Base-by-base conservation (phyloP, 1,140 invertebrate species). In the Pentalonia nigronervosa region DNA sequence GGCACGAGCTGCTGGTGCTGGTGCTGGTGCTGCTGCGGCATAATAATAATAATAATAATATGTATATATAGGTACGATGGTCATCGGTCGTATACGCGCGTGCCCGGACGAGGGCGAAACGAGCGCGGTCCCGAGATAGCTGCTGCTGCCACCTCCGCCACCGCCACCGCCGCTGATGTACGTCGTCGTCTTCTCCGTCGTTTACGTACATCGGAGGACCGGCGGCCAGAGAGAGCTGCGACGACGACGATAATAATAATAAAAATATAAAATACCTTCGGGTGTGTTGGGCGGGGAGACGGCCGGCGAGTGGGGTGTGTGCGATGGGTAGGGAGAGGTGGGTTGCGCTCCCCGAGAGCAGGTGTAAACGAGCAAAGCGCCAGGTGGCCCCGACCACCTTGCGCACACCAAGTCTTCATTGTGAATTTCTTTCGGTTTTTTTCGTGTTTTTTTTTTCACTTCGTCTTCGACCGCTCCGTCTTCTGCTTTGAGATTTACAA, bases 331-430 rank as follows among this genome's bases (percentile, higher is more conserved):
- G n/a, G 86, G 45, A 47, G 47, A 7, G 83, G 21, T 20, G 30
- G 48, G 11, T 56, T 53, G 41, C 41, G 41, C 41, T 41, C 41
- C 41, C 21, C 21, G 23, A n/a, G 89, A 60, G 89, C 89, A 90
- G 89, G 89, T 90, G 89, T 90, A 90, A 90, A 90, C 89, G 53
- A 90, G 11, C 89, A 41, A 41, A 90, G 89, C 89, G 89, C 89
- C 89, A 90, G 89, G 89, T 90, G 89, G 89, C 89, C 53, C 89
- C 89, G 89, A 90, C 89, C 89, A 90, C 89, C 89, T 90, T 90
- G 89, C 89, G 25, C 50, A 53, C 89, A 53, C 89, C 60, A 11
- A 67, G 89, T 90, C 89, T 60, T 90, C 53, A 60, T 60, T 90
- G 89, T 56, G 53, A 25, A 41, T 60, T 41, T 45, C 53, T 30